These are phyloP conservation scores for Dicycla oo DNA, from an alignment of 2,888 invertebrate species.

Conservation along the genomic window DNA sequence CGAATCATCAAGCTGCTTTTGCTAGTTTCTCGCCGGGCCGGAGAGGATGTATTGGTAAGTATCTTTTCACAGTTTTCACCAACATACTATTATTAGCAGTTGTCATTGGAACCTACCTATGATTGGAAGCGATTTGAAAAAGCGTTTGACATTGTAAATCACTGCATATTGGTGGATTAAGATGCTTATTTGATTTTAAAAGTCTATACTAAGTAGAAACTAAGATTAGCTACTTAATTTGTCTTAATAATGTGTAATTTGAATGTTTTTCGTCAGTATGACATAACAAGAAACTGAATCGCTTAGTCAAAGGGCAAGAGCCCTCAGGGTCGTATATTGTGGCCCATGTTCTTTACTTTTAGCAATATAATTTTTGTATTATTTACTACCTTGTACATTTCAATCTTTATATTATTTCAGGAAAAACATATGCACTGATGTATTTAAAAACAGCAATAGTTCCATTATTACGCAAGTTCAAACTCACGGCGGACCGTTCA, in stretches of 20 bases:
- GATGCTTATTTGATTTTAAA: not conserved
- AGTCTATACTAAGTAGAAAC: no score
- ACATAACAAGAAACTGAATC: not conserved
- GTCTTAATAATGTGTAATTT: no score
- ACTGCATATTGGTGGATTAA: not conserved
- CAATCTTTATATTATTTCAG: slow-evolving; percentile 41
- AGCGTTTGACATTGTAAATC: not conserved
- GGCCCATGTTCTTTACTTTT: not conserved
- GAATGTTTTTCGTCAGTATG: not conserved
- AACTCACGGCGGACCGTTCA: slow-evolving; percentile 50
- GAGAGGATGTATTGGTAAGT: slow-evolving; percentile 60
- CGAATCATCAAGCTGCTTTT: slow-evolving; percentile 48
- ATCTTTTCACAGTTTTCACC: not conserved
- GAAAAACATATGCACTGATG: slow-evolving; percentile 59
- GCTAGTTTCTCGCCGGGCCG: slow-evolving; percentile 59
- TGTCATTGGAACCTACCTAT: not conserved
- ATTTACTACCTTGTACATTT: not conserved
- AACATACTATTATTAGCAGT: not conserved
- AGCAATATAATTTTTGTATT: not conserved
- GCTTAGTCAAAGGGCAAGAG: not conserved
- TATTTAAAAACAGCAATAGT: slow-evolving; percentile 54
- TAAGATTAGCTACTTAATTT: not conserved
- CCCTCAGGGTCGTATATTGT: not conserved
- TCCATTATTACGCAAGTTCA: slow-evolving; percentile 49
- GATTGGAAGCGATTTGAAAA: not conserved